phyloP scores from a whole-genome alignment of 2,113 vertebrate genomes.

The Clinocottus analis region DNA sequence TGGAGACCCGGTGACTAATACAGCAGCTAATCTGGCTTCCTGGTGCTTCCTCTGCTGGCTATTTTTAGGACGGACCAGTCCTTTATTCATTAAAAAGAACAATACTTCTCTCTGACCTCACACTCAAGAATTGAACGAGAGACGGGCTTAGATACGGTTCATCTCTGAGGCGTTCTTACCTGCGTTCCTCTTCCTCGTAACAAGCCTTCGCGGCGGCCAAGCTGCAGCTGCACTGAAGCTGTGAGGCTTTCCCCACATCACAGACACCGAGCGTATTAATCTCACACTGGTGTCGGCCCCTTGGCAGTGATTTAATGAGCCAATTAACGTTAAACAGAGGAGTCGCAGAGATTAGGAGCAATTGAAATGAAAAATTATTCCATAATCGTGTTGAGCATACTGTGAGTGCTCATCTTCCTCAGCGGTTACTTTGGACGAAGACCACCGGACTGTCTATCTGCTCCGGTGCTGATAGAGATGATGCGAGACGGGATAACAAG shows the following conservation, averaged over 20 bases:
- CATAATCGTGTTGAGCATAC: slow-evolving; percentile 36
- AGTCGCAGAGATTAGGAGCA: slow-evolving; percentile 50
- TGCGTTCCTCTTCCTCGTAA: slow-evolving; percentile 14
- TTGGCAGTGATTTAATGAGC: slow-evolving; percentile 69
- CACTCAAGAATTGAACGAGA: too few relatives aligned
- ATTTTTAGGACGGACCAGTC: slow-evolving; percentile 45
- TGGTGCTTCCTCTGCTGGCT: slow-evolving; percentile 5
- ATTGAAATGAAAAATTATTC: slow-evolving; percentile 63
- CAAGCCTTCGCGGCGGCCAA: neutral
- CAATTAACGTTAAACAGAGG: slow-evolving; percentile 70
- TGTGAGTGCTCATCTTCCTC: neutral
- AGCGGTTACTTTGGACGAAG: too few relatives aligned
- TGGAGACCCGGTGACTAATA: slow-evolving; percentile 52
- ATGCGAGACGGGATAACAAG: neutral
- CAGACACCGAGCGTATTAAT: slow-evolving; percentile 50
- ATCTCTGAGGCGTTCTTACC: slow-evolving; percentile 8
- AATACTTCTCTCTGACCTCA: slow-evolving; percentile 36
- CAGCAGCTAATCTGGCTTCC: slow-evolving; percentile 55
- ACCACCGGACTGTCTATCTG: neutral
- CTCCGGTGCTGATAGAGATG: neutral
- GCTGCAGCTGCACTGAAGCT: slow-evolving; percentile 8
- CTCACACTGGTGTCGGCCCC: slow-evolving; percentile 52
- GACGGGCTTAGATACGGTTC: slow-evolving; percentile 35
- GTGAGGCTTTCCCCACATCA: slow-evolving; percentile 28
- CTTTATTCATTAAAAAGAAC: slow-evolving; percentile 39